Base-by-base conservation (phyloP, 2,888 invertebrate species). In the Polietes domitor region DNA sequence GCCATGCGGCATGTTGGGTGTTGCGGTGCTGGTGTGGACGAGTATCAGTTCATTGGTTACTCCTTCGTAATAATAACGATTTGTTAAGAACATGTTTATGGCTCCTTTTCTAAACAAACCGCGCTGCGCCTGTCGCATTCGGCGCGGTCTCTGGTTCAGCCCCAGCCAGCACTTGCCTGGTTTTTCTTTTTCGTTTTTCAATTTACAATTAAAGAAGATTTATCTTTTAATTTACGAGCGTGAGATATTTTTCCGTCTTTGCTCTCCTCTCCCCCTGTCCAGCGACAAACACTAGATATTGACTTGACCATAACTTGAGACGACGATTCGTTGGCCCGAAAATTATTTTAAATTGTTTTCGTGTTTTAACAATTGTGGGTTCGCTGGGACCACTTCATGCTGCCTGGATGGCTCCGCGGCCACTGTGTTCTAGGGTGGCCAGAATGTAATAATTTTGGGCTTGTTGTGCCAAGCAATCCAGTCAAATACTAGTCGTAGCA, bases 311-410 rank as follows among this genome's bases (percentile, higher is more conserved):
- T 47, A 55, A 55, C 53, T 12, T 7, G 4, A n/a, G 63, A 26
- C 63, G 21, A 28, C 19, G 50, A 70, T 61, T 53, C 17, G 19
- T 72, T 78, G 32, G 50, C 53, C 28, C 63, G 68, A 73, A 78
- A 83, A 83, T 81, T 81, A 71, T 81, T 81, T 85, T 80, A 85
- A 83, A 85, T 85, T 76, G 82, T 80, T 77, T 85, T 85, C 80
- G 78, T 84, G 77, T 78, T 80, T 75, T 24, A 78, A 81, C 61
- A 70, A 74, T 74, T 81, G 61, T 21, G 24, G 58, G 21, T 53
- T 1, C 53, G 21, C 21, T 7, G 75, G 17, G 43, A 19, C 19
- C 71, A 47, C 12, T 61, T 47, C 32, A 26, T 17, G 47, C 7
- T 47, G 7, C 37, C 37, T 37, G 37, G 37, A 7, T 37, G 37